Evolutionary conservation across 2,888 invertebrate species (phyloP), one percentile per base, ranked within the genome.

Genomic region (Morinoia aosen): DNA sequence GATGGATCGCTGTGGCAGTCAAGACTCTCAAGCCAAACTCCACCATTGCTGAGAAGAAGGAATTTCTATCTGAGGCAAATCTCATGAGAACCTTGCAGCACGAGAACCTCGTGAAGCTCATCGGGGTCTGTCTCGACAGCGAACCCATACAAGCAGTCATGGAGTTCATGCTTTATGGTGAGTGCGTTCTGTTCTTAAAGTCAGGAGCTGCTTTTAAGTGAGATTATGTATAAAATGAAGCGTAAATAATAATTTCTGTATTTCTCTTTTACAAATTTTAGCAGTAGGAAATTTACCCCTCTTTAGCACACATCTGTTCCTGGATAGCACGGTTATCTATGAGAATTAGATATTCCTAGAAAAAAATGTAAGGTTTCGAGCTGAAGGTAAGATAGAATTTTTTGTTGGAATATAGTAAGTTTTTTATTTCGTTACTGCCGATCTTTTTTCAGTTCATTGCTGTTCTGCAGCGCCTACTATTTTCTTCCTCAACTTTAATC

Each of bases 11-110:
- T 0, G 98, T 99, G 16, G 99, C 99, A 25, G 98, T 99, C 0
- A 99, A 99, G 97, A 99, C 99, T 0, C 97, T 99, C 7, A 99
- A 99, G 97, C 97, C 98, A 64, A 98, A 98, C 8, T 98, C 98
- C 0, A 98, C 98, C 25, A 98, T 98, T 4, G 99, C 99, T 97
- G 98, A 99, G 97, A 99, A 99, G 97, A 97, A 99, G 57, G 99
- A 99, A 97, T 99, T 99, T 97, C 97, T 99, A 64, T 98, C 98
- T 95, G 99, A 99, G 97, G 99, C 99, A 0, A 99, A 99, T 97
- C 98, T 99, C 48, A 99, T 99, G 99, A 99, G 99, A 97, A 98
- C 98, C 94, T 99, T 99, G 97, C 98, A 98, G 95, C 99, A 99
- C 97, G 98, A 98, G 97, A 99, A 99, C 97, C 98, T 99, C 95